Conservation (phyloP, 2,797 vertebrate species). For the Melopsittacus undulatus region DNA sequence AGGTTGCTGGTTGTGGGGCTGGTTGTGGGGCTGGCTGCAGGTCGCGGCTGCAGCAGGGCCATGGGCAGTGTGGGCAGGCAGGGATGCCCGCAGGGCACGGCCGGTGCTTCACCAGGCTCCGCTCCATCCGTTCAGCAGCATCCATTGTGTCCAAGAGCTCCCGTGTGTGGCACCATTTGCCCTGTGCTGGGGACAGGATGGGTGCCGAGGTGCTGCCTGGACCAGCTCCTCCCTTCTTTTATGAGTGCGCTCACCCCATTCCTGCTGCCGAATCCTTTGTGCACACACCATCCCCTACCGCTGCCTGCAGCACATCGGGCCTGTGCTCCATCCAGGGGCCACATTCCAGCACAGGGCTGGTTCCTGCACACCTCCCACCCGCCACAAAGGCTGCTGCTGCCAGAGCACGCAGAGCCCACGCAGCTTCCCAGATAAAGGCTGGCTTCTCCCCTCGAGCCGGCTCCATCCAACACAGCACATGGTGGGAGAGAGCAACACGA, state of each 20-base stretch:
- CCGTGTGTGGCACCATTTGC: not conserved
- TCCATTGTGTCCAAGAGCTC: not conserved
- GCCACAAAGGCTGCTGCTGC: not conserved
- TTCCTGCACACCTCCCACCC: not conserved
- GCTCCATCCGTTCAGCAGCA: not conserved
- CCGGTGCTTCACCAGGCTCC: not conserved
- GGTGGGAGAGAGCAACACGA: not conserved
- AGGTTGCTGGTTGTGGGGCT: not conserved
- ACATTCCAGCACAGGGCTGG: not conserved
- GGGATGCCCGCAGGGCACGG: not conserved
- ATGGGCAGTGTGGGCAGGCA: not conserved
- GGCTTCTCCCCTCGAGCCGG: not conserved
- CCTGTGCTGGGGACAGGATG: not conserved
- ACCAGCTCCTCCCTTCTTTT: not conserved
- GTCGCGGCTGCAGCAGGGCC: not conserved
- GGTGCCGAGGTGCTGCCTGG: not conserved
- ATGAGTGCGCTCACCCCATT: not conserved
- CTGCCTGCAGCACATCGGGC: not conserved
- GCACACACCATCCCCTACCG: accelerated
- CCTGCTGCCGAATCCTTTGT: not conserved
- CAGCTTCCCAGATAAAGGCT: not conserved
- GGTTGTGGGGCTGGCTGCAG: not conserved
- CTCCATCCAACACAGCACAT: accelerated
- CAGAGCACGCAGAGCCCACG: not conserved
- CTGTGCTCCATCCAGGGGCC: accelerated